Evolutionary conservation across 1,140 invertebrate species (phyloP).

Genomic region (Caerostris darwini): DNA sequence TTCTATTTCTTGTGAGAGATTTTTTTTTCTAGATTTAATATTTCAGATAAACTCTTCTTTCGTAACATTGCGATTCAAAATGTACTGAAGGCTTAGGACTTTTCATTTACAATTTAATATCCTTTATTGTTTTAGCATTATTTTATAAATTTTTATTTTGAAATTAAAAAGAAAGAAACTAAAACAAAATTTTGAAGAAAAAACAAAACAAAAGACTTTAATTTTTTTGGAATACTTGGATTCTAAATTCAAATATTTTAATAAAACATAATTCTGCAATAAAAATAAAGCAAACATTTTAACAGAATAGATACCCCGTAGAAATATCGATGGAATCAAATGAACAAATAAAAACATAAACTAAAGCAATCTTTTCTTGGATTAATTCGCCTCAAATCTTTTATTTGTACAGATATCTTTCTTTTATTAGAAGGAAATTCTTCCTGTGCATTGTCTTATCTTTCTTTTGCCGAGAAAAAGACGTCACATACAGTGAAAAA

Average conservation of each 20-base stretch:
- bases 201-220: neutral
- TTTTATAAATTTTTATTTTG: too few species aligned
- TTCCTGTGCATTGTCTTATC: neutral
- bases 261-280: neutral
- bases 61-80: too few species aligned
- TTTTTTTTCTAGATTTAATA: too few species aligned
- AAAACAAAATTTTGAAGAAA: neutral
- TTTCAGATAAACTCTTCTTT: too few species aligned
- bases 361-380: neutral
- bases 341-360: neutral
- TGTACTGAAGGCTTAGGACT: neutral
- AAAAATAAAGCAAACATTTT: neutral
- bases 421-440: constrained; percentile 4
- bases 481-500: neutral
- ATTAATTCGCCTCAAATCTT: constrained; percentile 51
- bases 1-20: too few species aligned
- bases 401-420: neutral
- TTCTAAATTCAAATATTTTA: neutral
- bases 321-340: neutral
- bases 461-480: neutral
- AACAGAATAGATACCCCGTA: neutral
- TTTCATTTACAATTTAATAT: neutral
- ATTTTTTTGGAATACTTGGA: neutral
- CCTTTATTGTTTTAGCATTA: too few species aligned
- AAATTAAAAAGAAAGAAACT: neutral